A percentile compares a stretch with the other conserved stretches of the same genome.
Evolutionary conservation across 2,113 vertebrate genomes (phyloP).

Genomic region (Cnemophilus loriae): DNA sequence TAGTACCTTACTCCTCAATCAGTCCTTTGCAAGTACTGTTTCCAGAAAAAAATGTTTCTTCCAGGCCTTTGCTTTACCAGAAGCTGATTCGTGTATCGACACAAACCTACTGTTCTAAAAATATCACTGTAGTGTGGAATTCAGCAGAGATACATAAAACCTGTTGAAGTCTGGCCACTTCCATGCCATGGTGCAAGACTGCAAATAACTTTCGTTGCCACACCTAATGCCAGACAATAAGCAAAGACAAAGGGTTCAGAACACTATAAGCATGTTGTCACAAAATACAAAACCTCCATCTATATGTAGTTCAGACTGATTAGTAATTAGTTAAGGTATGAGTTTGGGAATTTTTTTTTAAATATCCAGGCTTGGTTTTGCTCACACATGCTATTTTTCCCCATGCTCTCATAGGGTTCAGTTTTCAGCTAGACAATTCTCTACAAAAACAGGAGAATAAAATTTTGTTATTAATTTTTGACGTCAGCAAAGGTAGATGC

Average conservation of each 20-base stretch:
- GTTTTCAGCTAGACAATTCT: not conserved
- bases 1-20: not conserved
- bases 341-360: not conserved
- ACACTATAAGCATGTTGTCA: not conserved
- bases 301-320: not conserved
- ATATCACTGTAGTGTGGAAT: not conserved
- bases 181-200: accelerated
- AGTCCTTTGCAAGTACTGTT: not conserved
- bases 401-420: not conserved
- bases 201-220: not conserved
- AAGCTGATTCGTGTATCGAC: not conserved
- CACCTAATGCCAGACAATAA: not conserved
- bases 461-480: not conserved
- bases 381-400: not conserved
- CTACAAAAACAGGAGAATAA: not conserved
- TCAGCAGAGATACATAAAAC: not conserved
- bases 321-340: not conserved
- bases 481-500: not conserved
- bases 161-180: not conserved
- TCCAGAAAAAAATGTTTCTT: not conserved
- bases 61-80: not conserved
- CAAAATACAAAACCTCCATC: not conserved
- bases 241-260: not conserved
- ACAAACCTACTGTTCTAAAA: not conserved
- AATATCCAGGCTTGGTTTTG: not conserved